Base-by-base conservation (phyloP, 2,797 vertebrate species). In the Hyperoplus lanceolatus region DNA sequence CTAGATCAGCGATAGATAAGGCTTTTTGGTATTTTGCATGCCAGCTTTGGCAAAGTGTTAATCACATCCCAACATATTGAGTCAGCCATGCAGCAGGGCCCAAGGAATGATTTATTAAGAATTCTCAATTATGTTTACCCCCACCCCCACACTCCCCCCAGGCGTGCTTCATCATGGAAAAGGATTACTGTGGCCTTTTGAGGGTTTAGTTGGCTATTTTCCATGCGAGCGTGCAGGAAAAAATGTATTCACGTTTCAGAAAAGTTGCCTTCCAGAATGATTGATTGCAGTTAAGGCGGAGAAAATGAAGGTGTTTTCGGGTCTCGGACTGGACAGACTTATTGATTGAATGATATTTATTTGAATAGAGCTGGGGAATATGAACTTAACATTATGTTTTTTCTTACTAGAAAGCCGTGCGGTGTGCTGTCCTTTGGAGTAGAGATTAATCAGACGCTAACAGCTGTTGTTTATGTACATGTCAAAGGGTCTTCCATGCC, bases 31-130 rank as follows among this genome's bases (percentile, higher is more conserved):
- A 6, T 84, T 84, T 83, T 50, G 42, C 46, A 74, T 42, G 71
- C 21, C 51, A 16, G 70, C 63, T 64, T 79, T 77, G 70, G 54
- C 71, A 56, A 66, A 21, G 39, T 18, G 50, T 81, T 84, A 73
- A 79, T 88, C 57, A 77, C 43, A 50, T 71, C 62, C 56, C 10
- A 46, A 36, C 75, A 29, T 73, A 84, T 78, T 76, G 80, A 83
- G 69, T 72, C 29, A 55, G 61, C 38, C 61, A 70, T 18, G 21
- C 42, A 70, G 21, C 42, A 70, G 49, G 51, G 62, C 18, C 41
- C 3, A 42, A 70, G 18, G 14, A 74, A 41, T 39, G 38, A 73
- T 55, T 71, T 65, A 12, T 50, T 55, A 59, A 75, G 62, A 70
- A 82, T 82, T 66, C 36, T 48, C 36, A 48, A 56, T 76, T 53